Percentiles rank a stretch among this genome's conserved stretches.
These are phyloP conservation scores for Rattus norvegicus DNA, from an alignment of 2,113 vertebrate genomes.

Conservation along the genomic window DNA sequence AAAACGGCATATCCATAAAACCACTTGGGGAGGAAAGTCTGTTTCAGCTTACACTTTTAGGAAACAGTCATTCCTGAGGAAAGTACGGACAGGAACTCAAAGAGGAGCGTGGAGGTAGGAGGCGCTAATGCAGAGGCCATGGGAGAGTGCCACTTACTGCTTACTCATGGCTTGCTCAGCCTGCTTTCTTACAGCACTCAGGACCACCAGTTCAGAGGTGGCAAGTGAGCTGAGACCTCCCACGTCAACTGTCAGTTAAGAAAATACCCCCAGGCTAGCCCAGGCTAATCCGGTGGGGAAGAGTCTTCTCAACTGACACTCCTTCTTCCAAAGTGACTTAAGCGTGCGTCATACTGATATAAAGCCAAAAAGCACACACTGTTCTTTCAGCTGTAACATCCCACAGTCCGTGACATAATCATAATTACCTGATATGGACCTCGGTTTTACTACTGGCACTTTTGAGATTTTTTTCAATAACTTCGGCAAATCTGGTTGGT, in stretches of 20 bases:
- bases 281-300: not conserved
- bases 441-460: constrained; percentile 86
- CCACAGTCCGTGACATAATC: not conserved
- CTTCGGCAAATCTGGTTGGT: constrained; percentile 92
- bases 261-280: not conserved
- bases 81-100: not conserved
- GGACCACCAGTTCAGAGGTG: not conserved
- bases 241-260: not conserved
- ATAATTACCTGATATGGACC: constrained; percentile 91
- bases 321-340: not conserved
- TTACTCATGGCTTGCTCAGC: not conserved
- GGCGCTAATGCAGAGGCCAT: not conserved
- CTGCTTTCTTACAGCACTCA: not conserved
- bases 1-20: not conserved
- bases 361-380: not conserved
- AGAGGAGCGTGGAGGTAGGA: not conserved
- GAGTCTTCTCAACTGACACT: not conserved
- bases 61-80: not conserved
- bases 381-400: not conserved
- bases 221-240: not conserved
- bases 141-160: not conserved
- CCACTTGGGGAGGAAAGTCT: not conserved
- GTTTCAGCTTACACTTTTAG: not conserved
- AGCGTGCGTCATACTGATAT: not conserved
- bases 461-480: constrained; percentile 91